Evolutionary conservation across 2,113 vertebrate genomes (phyloP).

Genomic region (Machaerirhynchus nigripectus): DNA sequence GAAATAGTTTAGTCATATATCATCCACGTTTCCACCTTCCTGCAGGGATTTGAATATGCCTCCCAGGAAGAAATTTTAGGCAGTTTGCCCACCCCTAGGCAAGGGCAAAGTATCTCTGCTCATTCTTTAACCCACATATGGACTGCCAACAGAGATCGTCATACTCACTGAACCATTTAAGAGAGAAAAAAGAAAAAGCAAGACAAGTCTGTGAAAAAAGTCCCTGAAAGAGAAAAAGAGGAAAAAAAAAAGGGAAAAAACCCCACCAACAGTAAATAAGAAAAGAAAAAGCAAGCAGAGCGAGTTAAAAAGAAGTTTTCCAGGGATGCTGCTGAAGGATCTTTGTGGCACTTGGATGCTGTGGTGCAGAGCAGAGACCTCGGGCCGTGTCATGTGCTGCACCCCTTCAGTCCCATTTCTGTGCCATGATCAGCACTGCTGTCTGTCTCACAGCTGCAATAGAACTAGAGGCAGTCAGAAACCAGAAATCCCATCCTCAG

Average conservation of each 20-base stretch:
- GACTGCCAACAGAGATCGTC: neutral
- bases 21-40: neutral
- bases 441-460: neutral
- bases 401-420: neutral
- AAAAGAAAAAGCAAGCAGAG: neutral
- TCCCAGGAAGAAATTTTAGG: neutral
- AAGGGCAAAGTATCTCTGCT: neutral
- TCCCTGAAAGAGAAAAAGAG: neutral
- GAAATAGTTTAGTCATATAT: neutral
- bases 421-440: neutral
- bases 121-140: neutral
- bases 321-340: neutral
- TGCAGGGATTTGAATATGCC: neutral
- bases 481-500: neutral
- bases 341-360: neutral
- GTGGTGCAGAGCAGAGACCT: neutral
- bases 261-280: neutral
- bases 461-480: neutral
- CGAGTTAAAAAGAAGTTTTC: neutral
- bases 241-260: rapidly evolving
- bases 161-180: rapidly evolving
- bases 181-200: neutral
- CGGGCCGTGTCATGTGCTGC: rapidly evolving
- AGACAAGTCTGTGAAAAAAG: neutral
- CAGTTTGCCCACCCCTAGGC: neutral